These are phyloP conservation scores for Drosophila sp. DNA, from an alignment of 1,140 invertebrate species.

Conservation along the genomic window DNA sequence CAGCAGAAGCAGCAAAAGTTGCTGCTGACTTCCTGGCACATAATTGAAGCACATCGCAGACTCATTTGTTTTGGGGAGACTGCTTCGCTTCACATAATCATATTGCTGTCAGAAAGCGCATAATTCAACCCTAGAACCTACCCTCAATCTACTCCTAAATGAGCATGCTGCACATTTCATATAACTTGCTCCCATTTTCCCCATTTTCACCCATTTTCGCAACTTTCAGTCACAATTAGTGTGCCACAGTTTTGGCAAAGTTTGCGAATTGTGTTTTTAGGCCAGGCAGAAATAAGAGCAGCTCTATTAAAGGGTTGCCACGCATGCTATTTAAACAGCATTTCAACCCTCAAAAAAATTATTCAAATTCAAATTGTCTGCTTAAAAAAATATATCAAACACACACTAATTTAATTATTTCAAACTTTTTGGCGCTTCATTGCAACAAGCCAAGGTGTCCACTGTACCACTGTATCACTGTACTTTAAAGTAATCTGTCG, in stretches of 20 bases:
- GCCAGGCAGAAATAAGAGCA: constrained; percentile 49
- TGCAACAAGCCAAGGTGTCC: constrained; percentile 20
- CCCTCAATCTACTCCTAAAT: background rate
- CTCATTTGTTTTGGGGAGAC: constrained; percentile 80
- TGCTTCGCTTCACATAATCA: constrained; percentile 49
- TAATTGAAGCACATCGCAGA: constrained; percentile 79
- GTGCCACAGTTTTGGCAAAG: constrained; percentile 46
- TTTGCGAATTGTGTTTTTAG: constrained; percentile 73
- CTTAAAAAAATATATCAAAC: constrained; percentile 20
- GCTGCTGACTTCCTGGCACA: constrained; percentile 61
- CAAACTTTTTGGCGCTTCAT: constrained; percentile 28
- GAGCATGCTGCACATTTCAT: constrained; percentile 56
- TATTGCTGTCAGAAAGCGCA: constrained; percentile 46
- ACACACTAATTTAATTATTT: constrained; percentile 53
- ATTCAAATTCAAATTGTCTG: background rate
- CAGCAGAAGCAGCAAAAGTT: constrained; percentile 72
- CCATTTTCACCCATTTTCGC: no score
- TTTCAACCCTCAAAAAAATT: background rate
- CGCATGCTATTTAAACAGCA: background rate
- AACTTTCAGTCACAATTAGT: constrained; percentile 72
- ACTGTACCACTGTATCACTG: background rate
- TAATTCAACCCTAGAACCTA: background rate
- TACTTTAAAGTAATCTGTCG: background rate
- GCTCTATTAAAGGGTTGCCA: constrained; percentile 1
- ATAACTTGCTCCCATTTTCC: constrained; percentile 56